These are phyloP conservation scores for Psilopogon haemacephalus DNA, from an alignment of 2,113 vertebrate genomes.

Conservation along the genomic window DNA sequence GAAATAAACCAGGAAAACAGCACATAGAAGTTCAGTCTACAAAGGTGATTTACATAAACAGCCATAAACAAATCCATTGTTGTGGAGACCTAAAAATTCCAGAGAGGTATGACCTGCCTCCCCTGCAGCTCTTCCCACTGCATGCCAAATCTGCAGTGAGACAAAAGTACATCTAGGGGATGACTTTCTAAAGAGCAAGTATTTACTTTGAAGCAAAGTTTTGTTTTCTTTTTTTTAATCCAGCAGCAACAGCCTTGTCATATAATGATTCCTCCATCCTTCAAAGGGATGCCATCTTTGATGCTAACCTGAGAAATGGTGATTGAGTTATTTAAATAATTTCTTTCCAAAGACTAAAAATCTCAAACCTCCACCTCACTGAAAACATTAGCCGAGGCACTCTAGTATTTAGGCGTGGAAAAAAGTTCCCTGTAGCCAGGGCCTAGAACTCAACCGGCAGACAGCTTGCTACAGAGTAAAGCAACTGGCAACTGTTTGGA, in stretches of 20 bases:
- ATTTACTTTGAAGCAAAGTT: neutral
- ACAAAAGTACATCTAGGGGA: neutral
- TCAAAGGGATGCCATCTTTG: neutral
- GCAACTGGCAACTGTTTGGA: neutral
- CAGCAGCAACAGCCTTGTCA: neutral
- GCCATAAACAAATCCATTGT: neutral
- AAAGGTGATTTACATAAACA: neutral
- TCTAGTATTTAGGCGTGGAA: neutral
- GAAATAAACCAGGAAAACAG: neutral
- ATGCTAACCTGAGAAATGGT: too few species aligned
- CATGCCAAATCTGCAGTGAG: neutral
- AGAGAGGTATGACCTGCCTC: neutral
- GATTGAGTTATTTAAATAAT: too few species aligned
- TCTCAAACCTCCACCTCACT: neutral
- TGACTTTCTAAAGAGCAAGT: neutral
- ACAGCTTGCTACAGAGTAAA: neutral
- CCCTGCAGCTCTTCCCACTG: neutral
- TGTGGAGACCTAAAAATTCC: conserved; percentile 3
- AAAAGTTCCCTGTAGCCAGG: neutral
- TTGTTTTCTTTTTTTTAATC: neutral
- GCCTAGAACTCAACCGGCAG: neutral
- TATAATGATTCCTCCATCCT: neutral
- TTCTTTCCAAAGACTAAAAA: neutral
- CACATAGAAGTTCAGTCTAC: neutral
- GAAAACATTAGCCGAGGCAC: neutral